phyloP scores from a whole-genome alignment of 2,113 vertebrate genomes.

The Aegotheles bennettii region DNA sequence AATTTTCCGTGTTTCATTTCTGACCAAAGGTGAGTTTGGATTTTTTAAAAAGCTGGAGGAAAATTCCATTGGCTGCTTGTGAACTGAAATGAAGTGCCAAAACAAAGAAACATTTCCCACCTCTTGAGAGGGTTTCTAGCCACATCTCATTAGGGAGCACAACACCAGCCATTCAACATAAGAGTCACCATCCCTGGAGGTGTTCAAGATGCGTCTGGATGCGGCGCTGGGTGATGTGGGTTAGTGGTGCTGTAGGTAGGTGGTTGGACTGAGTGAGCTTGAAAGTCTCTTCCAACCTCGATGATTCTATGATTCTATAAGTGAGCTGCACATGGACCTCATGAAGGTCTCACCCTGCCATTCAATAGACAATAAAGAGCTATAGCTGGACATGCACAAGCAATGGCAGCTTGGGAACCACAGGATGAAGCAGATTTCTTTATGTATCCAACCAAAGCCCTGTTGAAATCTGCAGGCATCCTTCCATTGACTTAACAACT shows the following conservation, averaged over 20 bases:
- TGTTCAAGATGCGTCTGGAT: no score
- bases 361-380: not conserved
- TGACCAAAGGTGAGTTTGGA: not conserved
- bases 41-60: slow-evolving; percentile 23
- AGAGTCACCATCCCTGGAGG: no score
- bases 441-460: not conserved
- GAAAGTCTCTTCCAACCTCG: no score
- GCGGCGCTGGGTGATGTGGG: no score
- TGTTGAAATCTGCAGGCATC: not conserved
- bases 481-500: not conserved
- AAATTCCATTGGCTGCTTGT: slow-evolving; percentile 22
- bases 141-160: not conserved
- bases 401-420: not conserved
- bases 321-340: not conserved
- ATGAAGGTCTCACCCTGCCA: not conserved
- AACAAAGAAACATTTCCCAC: not conserved
- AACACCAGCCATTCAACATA: not conserved
- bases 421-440: not conserved
- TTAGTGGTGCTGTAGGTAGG: no score
- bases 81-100: slow-evolving; percentile 13
- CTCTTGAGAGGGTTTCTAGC: not conserved
- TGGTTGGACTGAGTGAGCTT: no score
- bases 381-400: not conserved
- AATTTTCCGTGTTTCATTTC: slow-evolving; percentile 14
- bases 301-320: no score